A percentile compares a stretch with the other conserved stretches of the same genome.
phyloP scores from a whole-genome alignment of 2,113 vertebrate genomes.

The Hippocampus guttulatus region DNA sequence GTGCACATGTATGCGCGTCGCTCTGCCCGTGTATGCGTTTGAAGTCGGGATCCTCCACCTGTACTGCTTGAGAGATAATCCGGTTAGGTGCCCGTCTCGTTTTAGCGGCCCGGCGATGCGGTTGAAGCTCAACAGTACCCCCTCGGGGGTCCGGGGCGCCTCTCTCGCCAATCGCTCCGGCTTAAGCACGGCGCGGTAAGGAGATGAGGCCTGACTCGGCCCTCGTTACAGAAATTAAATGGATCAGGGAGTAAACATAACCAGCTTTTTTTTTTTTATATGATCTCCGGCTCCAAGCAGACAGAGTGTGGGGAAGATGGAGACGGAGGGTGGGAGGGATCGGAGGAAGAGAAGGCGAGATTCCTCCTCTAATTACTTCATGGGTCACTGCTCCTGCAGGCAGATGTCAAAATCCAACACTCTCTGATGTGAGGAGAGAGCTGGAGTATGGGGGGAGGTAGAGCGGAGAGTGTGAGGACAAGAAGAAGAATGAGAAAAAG shows the following conservation, averaged over 20 bases:
- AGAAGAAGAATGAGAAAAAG: constrained; percentile 35
- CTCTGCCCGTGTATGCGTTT: constrained; percentile 36
- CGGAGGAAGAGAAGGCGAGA: constrained; percentile 71
- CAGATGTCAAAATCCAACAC: constrained; percentile 84
- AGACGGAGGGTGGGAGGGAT: constrained; percentile 48
- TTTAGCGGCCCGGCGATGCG: constrained; percentile 68
- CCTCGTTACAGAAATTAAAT: constrained; percentile 92
- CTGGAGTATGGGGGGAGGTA: constrained; percentile 25
- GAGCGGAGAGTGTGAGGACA: not conserved
- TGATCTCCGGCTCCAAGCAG: constrained; percentile 76
- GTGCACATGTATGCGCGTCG: constrained; percentile 40
- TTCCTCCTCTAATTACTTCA: constrained; percentile 94
- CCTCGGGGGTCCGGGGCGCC: constrained; percentile 58
- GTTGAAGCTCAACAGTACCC: constrained; percentile 68
- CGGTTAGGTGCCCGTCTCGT: constrained; percentile 78
- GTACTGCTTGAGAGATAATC: constrained; percentile 80
- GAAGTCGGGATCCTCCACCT: constrained; percentile 74
- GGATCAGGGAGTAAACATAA: constrained; percentile 95
- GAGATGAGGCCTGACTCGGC: constrained; percentile 81
- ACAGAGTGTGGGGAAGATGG: constrained; percentile 63
- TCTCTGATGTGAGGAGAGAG: constrained; percentile 71
- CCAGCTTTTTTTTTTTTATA: constrained; percentile 79
- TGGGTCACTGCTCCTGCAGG: constrained; percentile 82
- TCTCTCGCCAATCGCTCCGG: constrained; percentile 82
- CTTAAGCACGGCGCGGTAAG: constrained; percentile 78